Base-by-base conservation (phyloP, 2,113 vertebrate species). In the Capricornis sumatraensis region DNA sequence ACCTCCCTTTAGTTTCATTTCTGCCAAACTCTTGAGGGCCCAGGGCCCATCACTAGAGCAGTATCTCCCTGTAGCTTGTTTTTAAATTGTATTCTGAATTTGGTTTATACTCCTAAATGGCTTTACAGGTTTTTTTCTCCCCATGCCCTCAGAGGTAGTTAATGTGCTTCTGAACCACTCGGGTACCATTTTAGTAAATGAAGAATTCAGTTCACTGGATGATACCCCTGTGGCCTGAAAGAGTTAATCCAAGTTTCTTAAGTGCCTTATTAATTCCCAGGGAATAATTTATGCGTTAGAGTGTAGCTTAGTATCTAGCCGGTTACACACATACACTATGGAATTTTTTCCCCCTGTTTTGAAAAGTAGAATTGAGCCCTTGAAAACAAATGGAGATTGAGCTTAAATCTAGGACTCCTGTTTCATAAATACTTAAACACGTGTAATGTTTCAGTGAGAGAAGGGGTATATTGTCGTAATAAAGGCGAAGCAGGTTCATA, bases 231-330 rank as follows among this genome's bases (percentile, higher is more conserved):
- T 97, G 88, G 60, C 86, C 50, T 87, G 86, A 98, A 97, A 97
- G 96, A 98, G 97, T 96, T 98, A 98, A 98, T 91, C 67, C 53
- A 89, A 57, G 33, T 95, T 97, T 97, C 85, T 94, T 92, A 95
- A 96, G 95, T 86, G 94, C 53, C 55, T 88, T 87, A 86, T 90
- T 97, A 88, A 92, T 94, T 96, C 88, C 82, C 15, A 76, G 93
- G 85, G 92, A 95, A 88, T 78, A 85, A 86, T 86, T 92, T 91
- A 90, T 92, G 53, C 53, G 30, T 85, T 89, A 52, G 88, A 87
- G 9, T 83, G 50, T 96, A 86, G 86, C 36, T 95, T 94, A 50
- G 36, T 62, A 82, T 85, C 25, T 76, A 58, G 58, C 55, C 53
- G 36, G n/a, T 95, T 92, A 87, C 6, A 90, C 60, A 89, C 76